Base-by-base conservation (phyloP, 2,888 invertebrate species). In the Athalia cordata region DNA sequence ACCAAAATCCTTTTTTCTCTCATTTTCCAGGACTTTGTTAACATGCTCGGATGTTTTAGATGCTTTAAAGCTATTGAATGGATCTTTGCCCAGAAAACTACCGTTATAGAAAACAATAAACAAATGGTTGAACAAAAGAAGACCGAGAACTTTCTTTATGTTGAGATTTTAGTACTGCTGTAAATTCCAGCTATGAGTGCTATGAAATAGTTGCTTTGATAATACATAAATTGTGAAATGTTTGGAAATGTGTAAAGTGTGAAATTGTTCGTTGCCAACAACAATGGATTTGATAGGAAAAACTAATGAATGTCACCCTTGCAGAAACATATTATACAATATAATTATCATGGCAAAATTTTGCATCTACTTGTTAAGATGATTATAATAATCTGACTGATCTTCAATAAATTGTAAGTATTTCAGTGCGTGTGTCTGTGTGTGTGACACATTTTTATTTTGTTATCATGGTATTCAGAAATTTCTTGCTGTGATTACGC, bases 1-100 rank as follows among this genome's bases (percentile, higher is more conserved):
- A 75, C 62, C 61, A 61, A 59, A 29, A 72, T 59, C 45, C 57
- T 68, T 55, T 68, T 52, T 52, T 68, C 29, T 43, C 29, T 62
- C 15, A 5, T 29, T 75, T 75, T 49, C 9, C 7, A 62, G 8
- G 9, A 64, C 59, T 13, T 67, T 7, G 61, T 62, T 52, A 7
- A 49, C 13, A 8, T 72, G 52, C 59, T 47, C 57, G 72, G 47
- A 72, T 72, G 62, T 62, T 49, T 29, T 75, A 75, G 5, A n/a
- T 50, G 13, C 13, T 75, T 64, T 75, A 75, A 61, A n/a, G 75
- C 75, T 75, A 75, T 75, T 49, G 61, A 61, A 50, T 75, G 62
- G 49, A 75, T 75, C 75, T 75, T 62, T 75, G 75, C 75, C 75
- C 75, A 75, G 75, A 75, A 75, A 75, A 75, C 62, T 64, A 61